A percentile compares a stretch with the other conserved stretches of the same genome.
Conservation (phyloP, 2,797 vertebrate species). For the Notolabrus celidotus region DNA sequence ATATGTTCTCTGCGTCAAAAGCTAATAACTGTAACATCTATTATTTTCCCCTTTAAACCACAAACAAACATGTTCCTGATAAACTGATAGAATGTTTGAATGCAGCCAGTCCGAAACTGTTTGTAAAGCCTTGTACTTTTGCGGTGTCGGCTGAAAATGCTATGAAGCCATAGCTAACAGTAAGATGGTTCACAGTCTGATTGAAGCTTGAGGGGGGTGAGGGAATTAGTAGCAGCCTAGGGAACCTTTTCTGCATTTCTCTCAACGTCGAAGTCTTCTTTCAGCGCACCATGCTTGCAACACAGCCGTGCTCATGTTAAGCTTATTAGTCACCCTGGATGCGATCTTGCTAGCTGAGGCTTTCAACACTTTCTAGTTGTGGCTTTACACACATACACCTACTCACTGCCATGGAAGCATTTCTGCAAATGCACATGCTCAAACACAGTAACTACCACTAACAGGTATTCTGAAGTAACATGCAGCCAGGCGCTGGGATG, state of each 20-base stretch:
- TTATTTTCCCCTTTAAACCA: constrained; percentile 24
- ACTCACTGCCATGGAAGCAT: constrained; percentile 84
- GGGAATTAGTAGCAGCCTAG: constrained; percentile 84
- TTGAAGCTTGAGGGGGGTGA: constrained; percentile 81
- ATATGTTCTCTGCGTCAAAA: constrained; percentile 9
- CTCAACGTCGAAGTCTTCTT: constrained; percentile 82
- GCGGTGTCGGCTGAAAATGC: constrained; percentile 58
- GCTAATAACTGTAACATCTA: neutral
- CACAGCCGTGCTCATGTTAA: constrained; percentile 87
- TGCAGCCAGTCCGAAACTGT: constrained; percentile 61
- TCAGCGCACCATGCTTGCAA: constrained; percentile 78
- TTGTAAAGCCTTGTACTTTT: constrained; percentile 60
- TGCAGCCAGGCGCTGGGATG: constrained; percentile 60
- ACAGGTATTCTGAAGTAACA: constrained; percentile 76
- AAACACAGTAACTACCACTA: constrained; percentile 73
- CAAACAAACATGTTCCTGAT: constrained; percentile 39
- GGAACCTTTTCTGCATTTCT: constrained; percentile 83
- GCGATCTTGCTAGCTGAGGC: constrained; percentile 87
- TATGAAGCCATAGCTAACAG: constrained; percentile 72
- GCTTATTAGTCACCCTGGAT: constrained; percentile 90
- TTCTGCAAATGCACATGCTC: constrained; percentile 80
- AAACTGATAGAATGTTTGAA: constrained; percentile 44
- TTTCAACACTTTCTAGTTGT: constrained; percentile 88
- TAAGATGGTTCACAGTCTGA: constrained; percentile 82
- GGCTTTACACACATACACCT: constrained; percentile 88